Evolutionary conservation across 2,888 invertebrate genomes (phyloP), one percentile per base, ranked within the genome.

Genomic region (Mylabris sibirica): DNA sequence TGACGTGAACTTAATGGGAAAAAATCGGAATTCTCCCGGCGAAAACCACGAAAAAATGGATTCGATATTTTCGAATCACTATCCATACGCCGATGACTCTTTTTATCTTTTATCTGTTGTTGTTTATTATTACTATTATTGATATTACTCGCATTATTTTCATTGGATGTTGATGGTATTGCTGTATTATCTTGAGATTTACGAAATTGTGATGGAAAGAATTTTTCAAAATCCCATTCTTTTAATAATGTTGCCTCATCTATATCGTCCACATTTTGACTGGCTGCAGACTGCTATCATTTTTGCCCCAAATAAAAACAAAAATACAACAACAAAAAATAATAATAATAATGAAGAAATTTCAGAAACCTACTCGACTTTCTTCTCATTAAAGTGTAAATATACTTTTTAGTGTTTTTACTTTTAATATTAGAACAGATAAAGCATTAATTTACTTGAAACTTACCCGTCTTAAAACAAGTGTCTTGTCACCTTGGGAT

Each of bases 401-500:
- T 30, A 12, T 60, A 12, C 22, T 3, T 22, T 14, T 60, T 11
- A n/a, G 4, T 5, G n/a, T 17, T 4, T 59, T 20, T 12, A 20
- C 17, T 59, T 59, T 59, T 34, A 22, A 60, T 14, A 26, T 35
- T 41, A 61, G 61, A 61, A 61, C 83, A 83, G 86, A 86, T 86
- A 85, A 78, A 81, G 84, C 83, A 72, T 70, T 62, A 64, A 71
- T 63, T 61, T 57, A 49, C 69, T 44, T 71, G 4, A 49, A 38
- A 90, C 94, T 92, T 86, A 96, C 96, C 91, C 96, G 89, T 86
- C 96, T 92, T 89, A 96, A 92, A 82, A 97, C 96, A 85, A 97
- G 90, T 68, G 97, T 97, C 81, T 95, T 90, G 85, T 96, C 96
- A 67, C 93, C 92, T 79, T 86, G 86, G 72, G 88, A 87, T 80